Conservation (phyloP, 2,888 invertebrate species). For the Phyto melanocephala region DNA sequence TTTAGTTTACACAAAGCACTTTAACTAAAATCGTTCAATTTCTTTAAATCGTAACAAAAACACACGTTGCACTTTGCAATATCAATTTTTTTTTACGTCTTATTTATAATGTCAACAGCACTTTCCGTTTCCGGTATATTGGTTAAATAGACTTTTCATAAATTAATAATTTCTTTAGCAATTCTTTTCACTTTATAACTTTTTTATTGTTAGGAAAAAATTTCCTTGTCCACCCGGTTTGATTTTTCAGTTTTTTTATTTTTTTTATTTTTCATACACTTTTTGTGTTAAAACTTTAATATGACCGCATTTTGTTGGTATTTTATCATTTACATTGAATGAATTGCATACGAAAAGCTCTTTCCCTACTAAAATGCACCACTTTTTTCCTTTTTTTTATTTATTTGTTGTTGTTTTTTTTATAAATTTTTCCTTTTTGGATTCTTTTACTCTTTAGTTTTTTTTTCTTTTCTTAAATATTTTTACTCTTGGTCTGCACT, state of each 20-base stretch:
- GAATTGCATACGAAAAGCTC: constrained; percentile 55
- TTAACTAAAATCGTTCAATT: neutral
- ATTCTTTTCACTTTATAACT: neutral
- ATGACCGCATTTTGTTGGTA: constrained; percentile 61
- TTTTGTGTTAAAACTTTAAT: constrained; percentile 61
- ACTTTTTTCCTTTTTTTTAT: constrained; percentile 21
- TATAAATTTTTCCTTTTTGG: neutral
- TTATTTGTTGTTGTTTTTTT: constrained; percentile 11
- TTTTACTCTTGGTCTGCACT: constrained; percentile 38
- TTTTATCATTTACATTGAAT: constrained; percentile 28
- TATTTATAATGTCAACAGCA: neutral
- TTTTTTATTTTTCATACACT: constrained; percentile 4
- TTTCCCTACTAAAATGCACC: constrained; percentile 52
- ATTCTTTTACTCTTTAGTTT: constrained; percentile 16
- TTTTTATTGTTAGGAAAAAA: neutral
- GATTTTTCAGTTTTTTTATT: constrained; percentile 23
- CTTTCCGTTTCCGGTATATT: constrained; percentile 15
- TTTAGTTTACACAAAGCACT: constrained; percentile 60
- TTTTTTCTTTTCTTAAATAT: constrained; percentile 15
- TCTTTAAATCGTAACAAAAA: neutral
- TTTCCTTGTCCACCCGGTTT: constrained; percentile 46
- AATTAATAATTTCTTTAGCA: neutral
- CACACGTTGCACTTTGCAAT: neutral
- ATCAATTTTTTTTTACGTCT: neutral
- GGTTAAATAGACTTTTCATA: neutral